Base-by-base conservation (phyloP, 2,888 invertebrate genomes). In the Apeira syringaria region DNA sequence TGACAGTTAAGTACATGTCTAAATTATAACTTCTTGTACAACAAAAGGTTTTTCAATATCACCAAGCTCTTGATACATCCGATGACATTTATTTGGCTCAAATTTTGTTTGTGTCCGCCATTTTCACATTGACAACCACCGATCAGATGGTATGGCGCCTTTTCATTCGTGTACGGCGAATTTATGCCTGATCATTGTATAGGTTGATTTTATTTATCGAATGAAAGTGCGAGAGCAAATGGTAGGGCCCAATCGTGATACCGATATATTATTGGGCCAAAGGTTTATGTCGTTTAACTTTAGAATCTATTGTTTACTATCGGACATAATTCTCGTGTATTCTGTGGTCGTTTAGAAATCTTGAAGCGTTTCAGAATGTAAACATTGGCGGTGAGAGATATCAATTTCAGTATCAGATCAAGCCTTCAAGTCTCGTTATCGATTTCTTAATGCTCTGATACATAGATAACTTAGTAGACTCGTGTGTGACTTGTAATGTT, bases 1-100 rank as follows among this genome's bases (percentile, higher is more conserved):
- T n/a, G n/a, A n/a, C n/a, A n/a, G n/a, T n/a, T n/a, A 15, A 5
- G 15, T 15, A 17, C 6, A 6, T 38, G 34, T 29, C 29, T 29
- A 34, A 38, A 33, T 44, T 75, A 75, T 71, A 37, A 64, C 56
- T 56, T 56, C 59, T 59, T 68, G 65, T 60, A 66, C 25, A 32
- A 37, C 25, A 34, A 29, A 33, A 33, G 3, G 56, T 64, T 59
- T 61, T 68, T 68, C 68, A 48, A 61, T 64, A 59, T 50, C 50
- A 53, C 58, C 67, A 60, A 69, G 74, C 74, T 39, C 71, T 39
- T 47, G 69, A 63, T 74, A 68, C 69, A 69, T 80, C 64, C 58
- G 78, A 78, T 80, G 78, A 75, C 78, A 80, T 80, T 80, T 78
- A 70, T 62, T 46, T 20, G 38, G 39, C 45, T 39, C 53, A 51